These are phyloP conservation scores for Leucozona laternaria DNA, from an alignment of 2,888 invertebrate species.

Conservation along the genomic window DNA sequence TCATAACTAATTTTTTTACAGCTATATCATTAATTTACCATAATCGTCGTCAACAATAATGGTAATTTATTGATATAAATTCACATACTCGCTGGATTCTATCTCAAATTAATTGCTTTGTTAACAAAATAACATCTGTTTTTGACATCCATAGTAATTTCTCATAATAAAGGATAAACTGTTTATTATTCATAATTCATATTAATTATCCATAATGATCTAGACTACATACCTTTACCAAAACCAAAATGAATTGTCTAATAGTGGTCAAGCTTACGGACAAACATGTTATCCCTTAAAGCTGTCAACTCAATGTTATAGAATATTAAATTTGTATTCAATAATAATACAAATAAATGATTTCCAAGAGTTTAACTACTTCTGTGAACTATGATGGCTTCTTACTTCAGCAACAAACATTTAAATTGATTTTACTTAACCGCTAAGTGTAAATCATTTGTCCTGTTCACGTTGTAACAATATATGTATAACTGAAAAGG, in stretches of 20 bases:
- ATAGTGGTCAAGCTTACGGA: constrained; percentile 11
- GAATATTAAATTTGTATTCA: constrained; percentile 32
- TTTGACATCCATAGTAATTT: constrained; percentile 15
- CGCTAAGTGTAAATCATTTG: neutral
- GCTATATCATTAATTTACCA: neutral
- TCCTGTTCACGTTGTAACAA: neutral
- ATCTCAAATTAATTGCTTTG: constrained; percentile 13
- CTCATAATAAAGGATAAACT: neutral
- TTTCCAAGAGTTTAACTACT: neutral
- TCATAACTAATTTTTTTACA: neutral
- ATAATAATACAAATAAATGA: neutral
- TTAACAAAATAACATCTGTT: constrained; percentile 39
- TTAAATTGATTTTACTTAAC: neutral
- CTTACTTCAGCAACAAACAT: neutral
- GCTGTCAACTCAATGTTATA: constrained; percentile 4
- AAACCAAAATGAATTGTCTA: constrained; percentile 7
- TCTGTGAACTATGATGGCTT: neutral
- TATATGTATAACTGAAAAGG: neutral
- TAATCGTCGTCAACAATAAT: neutral
- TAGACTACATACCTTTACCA: neutral
- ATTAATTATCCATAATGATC: constrained; percentile 4
- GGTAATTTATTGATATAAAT: neutral
- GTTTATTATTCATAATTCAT: neutral
- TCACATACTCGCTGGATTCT: neutral
- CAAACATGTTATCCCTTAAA: constrained; percentile 30